Evolutionary conservation across 2,888 invertebrate species (phyloP).

Genomic region (Thereva unica): DNA sequence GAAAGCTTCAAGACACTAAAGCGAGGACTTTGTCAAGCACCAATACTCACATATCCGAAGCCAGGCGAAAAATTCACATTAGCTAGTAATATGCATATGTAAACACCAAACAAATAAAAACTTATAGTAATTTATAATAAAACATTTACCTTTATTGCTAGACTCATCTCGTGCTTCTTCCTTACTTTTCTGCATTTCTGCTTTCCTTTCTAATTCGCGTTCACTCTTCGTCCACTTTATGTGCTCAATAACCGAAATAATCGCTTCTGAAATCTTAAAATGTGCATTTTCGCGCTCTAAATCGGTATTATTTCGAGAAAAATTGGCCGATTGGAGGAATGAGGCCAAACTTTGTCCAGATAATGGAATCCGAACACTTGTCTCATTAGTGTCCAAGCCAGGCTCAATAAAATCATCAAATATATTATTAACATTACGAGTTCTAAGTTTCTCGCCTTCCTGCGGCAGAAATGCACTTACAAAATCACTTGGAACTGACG

Average conservation of each 20-base stretch:
- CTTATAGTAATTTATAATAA: neutral
- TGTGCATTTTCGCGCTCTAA: slow-evolving; percentile 85
- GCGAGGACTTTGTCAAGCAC: too few species aligned
- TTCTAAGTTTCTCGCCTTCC: slow-evolving; percentile 53
- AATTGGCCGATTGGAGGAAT: slow-evolving; percentile 73
- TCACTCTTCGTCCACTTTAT: slow-evolving; percentile 65
- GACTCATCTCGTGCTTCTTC: neutral
- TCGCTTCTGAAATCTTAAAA: slow-evolving; percentile 81
- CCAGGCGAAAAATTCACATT: too few species aligned
- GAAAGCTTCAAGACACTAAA: too few species aligned
- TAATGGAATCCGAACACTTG: slow-evolving; percentile 52
- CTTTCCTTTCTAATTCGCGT: slow-evolving; percentile 24
- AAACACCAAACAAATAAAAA: too few species aligned
- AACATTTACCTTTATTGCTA: neutral
- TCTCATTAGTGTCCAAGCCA: slow-evolving; percentile 47
- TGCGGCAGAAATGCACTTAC: slow-evolving; percentile 52
- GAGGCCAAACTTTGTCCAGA: slow-evolving; percentile 67
- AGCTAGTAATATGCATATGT: too few species aligned
- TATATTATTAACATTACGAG: slow-evolving; percentile 48
- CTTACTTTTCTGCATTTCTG: neutral
- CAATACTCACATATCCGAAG: too few species aligned
- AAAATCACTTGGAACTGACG: slow-evolving; percentile 46
- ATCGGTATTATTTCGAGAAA: slow-evolving; percentile 72
- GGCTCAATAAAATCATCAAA: slow-evolving; percentile 53
- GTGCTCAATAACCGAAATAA: slow-evolving; percentile 80